Percentiles rank a stretch among this genome's conserved stretches.
Conservation (phyloP, 2,113 vertebrate species). For the Ahaetulla prasina region DNA sequence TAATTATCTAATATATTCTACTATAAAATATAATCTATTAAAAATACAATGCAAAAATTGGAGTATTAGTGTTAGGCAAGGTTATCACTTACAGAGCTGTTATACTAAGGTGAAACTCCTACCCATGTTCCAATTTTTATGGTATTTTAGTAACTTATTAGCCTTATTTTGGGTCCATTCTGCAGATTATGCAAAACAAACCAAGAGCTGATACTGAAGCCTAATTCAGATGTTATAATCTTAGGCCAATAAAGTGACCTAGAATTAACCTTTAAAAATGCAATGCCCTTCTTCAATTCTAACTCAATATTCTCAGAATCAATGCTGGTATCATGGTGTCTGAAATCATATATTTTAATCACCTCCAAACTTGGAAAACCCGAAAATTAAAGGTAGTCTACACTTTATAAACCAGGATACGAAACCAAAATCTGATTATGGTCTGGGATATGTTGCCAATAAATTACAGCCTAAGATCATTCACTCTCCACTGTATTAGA, state of each 20-base stretch:
- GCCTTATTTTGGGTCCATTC: neutral
- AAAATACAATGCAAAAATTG: neutral
- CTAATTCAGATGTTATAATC: neutral
- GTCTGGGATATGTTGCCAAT: neutral
- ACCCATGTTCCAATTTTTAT: neutral
- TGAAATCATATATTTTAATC: neutral
- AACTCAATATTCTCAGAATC: neutral
- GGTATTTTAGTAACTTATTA: neutral
- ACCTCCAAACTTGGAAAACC: neutral
- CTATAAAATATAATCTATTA: neutral
- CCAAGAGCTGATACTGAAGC: neutral
- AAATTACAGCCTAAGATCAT: neutral
- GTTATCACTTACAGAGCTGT: neutral
- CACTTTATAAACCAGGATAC: neutral
- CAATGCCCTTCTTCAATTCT: neutral
- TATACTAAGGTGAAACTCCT: neutral
- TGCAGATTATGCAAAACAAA: neutral
- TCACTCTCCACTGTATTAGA: neutral
- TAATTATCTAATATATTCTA: constrained; percentile 1
- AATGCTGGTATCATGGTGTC: neutral
- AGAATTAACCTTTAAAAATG: neutral
- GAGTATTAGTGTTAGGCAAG: neutral
- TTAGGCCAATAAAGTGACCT: too few relatives aligned
- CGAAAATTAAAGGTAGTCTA: neutral
- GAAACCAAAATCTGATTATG: neutral